Conservation (phyloP, 2,113 vertebrate genomes). For the Aramus guarauna region DNA sequence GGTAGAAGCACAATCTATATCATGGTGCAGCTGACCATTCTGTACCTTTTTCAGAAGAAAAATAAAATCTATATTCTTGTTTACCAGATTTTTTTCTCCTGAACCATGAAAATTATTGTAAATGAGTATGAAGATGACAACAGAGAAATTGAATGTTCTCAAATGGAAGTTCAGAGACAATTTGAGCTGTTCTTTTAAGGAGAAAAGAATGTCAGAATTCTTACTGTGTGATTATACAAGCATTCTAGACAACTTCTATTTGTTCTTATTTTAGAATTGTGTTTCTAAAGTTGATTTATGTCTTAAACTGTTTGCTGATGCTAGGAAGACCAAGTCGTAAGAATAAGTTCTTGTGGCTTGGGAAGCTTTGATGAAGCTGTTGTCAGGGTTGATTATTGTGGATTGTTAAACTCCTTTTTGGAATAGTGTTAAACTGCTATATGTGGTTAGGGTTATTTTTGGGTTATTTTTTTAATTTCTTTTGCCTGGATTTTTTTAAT, state of each 20-base stretch:
- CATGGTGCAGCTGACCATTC: background rate
- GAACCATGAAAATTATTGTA: background rate
- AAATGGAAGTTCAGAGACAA: background rate
- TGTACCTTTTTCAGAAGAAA: background rate
- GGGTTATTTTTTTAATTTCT: background rate
- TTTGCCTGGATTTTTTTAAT: background rate
- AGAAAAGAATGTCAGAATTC: background rate
- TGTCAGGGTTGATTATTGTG: background rate
- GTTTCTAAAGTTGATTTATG: background rate
- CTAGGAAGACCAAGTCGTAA: background rate
- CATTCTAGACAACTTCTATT: background rate
- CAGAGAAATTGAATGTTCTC: background rate
- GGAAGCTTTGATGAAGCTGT: background rate
- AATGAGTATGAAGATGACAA: background rate
- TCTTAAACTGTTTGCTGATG: background rate
- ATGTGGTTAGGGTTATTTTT: too few relatives aligned
- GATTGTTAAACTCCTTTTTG: background rate
- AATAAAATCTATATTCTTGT: background rate
- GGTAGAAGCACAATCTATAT: background rate
- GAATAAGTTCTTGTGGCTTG: background rate
- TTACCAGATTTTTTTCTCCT: background rate
- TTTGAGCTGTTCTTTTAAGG: background rate
- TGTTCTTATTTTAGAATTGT: background rate
- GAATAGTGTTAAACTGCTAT: background rate
- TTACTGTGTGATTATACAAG: background rate